Evolutionary conservation across 1,140 invertebrate genomes (phyloP), one percentile per base, ranked within the genome.

Genomic region (Penaeus japonicus): DNA sequence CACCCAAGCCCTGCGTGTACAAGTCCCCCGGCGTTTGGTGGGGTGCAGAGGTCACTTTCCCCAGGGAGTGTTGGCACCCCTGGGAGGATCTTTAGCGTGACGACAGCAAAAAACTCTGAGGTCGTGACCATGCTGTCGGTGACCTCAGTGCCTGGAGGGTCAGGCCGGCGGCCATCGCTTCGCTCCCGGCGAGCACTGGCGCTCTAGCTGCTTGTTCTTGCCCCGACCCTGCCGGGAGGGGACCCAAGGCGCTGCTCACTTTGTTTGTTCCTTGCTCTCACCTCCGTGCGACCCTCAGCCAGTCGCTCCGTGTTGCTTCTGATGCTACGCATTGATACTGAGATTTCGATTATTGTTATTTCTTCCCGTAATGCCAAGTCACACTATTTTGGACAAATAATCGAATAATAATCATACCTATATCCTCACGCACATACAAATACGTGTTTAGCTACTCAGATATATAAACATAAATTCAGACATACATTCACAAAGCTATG

Each of bases 31-130:
- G 47, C 47, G 47, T 47, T 47, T 47, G 47, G 47, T 15, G 77
- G 77, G 27, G 77, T 24, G 54, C 77, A 79, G 20, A 53, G 77
- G 77, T 79, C 77, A 79, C 77, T 79, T 79, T 79, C 77, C 77
- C 77, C 77, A 79, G 77, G 77, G 39, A 53, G 77, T 79, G 77
- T 54, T 53, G 22, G 77, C 77, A 79, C 77, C 77, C 77, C 77
- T 79, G 77, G 77, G 12, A 78, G 77, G 24, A 20, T 39, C 77
- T 79, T 53, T 53, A 53, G 77, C 77, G 77, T 79, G 39, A 79
- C 77, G 77, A 53, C 54, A 79, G 77, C 77, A 79, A 79, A 79
- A 79, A 79, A 24, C 75, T 53, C 75, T 39, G 77, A 79, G 77
- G 77, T 79, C 77, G 77, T 79, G 77, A 79, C 54, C 39, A 53